Evolutionary conservation across 2,113 vertebrate species (phyloP), one percentile per base, ranked within the genome.

Genomic region (Rhizomys pruinosus): DNA sequence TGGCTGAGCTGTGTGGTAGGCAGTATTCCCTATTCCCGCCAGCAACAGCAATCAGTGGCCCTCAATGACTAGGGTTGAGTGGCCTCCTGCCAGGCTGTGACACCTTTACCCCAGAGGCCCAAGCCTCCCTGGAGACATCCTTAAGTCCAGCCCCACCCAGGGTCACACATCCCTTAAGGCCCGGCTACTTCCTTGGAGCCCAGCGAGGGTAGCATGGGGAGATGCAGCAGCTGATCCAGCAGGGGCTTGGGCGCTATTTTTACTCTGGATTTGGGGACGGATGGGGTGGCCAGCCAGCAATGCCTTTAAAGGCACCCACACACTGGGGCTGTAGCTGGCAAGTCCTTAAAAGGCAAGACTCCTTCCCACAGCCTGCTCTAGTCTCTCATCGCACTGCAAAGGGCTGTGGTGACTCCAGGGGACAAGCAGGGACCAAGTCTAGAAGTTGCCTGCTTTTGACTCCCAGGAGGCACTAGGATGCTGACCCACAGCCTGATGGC

Each of bases 251-350:
- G 69, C 88, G 96, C 96, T 95, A 95, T 74, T 95, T 96, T 93
- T 81, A 76, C 97, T 97, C 66, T 68, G 71, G 94, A 92, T 94
- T 96, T 93, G 95, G 93, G 96, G 96, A 73, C 27, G 74, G 59
- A 39, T 90, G 61, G 96, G 81, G 78, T 7, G 84, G 84, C 84
- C 88, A 73, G 95, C 92, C 97, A 96, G 93, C 11, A 93, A 95
- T 89, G 97, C 97, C 68, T 96, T 97, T 96, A 87, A 95, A 93
- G 93, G 89, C 79, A 84, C 97, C 97, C 97, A 95, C 92, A 44
- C 81, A 59, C 64, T 84, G 96, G 84, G 78, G 57, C 39, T 90
- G 88, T 76, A 92, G 92, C 86, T 3, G 76, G 87, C 25, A n/a
- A 96, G 90, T 59, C 72, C 91, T 97, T 97, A 93, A 95, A 96